Evolutionary conservation across 2,113 vertebrate species (phyloP), one percentile per base, ranked within the genome.

Genomic region (Ceyx melanurus): DNA sequence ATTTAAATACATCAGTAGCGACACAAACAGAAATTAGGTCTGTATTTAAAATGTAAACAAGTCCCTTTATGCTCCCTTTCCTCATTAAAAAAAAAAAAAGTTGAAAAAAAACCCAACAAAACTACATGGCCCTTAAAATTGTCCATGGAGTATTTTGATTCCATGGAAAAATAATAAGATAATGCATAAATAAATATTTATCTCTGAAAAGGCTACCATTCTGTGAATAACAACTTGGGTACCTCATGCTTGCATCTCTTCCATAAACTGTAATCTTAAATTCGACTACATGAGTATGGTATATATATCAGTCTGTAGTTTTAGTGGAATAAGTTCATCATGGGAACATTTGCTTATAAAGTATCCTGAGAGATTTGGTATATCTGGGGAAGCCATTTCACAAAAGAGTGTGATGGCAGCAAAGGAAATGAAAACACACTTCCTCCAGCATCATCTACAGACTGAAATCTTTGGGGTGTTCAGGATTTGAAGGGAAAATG

Each of bases 151-250:
- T 91, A 83, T 90, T 91, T 92, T 82, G 37, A 81, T 89, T 90
- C 35, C n/a, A 71, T 65, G 48, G 76, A 88, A 60, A 93, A 88
- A 81, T 71, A 92, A 74, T 64, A 91, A 80, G 12, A 45, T 28
- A 93, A 81, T 60, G 43, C 25, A 67, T 77, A 86, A 94, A 77
- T 67, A 92, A 83, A 90, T 83, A 95, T 74, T 91, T 94, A 46
- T 37, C 22, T 57, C 74, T 86, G 43, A 82, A 94, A 94, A 80
- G 17, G 16, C 51, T 46, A 88, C 22, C 48, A 80, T 72, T 37
- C 53, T 73, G 43, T 86, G 82, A 88, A 91, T 87, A 86, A 20
- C 29, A 92, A 82, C 91, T 90, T 75, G 28, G 20, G 42, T 46
- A 90, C 66, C 13, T 86, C 40, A 53, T 45, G 29, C 23, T 78